phyloP scores from a whole-genome alignment of 2,797 vertebrate genomes.

The Sphenodon punctatus region DNA sequence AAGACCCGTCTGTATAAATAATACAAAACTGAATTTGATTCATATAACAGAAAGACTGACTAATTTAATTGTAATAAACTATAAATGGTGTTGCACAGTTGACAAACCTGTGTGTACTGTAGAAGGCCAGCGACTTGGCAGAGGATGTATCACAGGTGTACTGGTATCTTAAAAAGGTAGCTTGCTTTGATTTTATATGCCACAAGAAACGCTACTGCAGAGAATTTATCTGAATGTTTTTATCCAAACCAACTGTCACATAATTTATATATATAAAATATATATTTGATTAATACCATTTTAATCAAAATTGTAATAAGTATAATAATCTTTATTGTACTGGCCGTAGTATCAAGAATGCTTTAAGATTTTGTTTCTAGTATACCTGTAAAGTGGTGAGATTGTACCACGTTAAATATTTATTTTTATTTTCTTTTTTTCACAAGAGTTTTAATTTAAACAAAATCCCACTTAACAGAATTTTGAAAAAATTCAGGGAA shows the following conservation, averaged over 20 bases:
- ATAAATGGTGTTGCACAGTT: slow-evolving; percentile 79
- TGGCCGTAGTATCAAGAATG: slow-evolving; percentile 70
- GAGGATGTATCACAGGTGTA: slow-evolving; percentile 74
- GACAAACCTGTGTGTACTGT: slow-evolving; percentile 81
- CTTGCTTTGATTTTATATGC: slow-evolving; percentile 64
- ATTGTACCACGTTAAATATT: slow-evolving; percentile 71
- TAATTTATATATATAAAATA: slow-evolving; percentile 68
- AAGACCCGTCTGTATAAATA: slow-evolving; percentile 73
- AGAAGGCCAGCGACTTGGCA: slow-evolving; percentile 75
- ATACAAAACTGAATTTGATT: slow-evolving; percentile 74
- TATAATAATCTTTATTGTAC: too few species aligned
- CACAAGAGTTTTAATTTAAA: slow-evolving; percentile 68
- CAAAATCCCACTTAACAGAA: slow-evolving; percentile 56
- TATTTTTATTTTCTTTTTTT: slow-evolving; percentile 66
- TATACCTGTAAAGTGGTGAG: slow-evolving; percentile 69
- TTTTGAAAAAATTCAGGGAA: slow-evolving; percentile 73
- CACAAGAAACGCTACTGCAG: slow-evolving; percentile 61
- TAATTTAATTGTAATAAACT: slow-evolving; percentile 77
- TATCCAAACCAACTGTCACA: slow-evolving; percentile 57
- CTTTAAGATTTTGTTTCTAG: slow-evolving; percentile 73
- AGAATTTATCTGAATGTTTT: slow-evolving; percentile 57
- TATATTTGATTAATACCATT: slow-evolving; percentile 69
- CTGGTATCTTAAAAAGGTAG: slow-evolving; percentile 59
- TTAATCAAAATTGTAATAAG: slow-evolving; percentile 71
- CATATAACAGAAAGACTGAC: slow-evolving; percentile 79